Evolutionary conservation across 2,888 invertebrate genomes (phyloP).

Genomic region (Labia minor): DNA sequence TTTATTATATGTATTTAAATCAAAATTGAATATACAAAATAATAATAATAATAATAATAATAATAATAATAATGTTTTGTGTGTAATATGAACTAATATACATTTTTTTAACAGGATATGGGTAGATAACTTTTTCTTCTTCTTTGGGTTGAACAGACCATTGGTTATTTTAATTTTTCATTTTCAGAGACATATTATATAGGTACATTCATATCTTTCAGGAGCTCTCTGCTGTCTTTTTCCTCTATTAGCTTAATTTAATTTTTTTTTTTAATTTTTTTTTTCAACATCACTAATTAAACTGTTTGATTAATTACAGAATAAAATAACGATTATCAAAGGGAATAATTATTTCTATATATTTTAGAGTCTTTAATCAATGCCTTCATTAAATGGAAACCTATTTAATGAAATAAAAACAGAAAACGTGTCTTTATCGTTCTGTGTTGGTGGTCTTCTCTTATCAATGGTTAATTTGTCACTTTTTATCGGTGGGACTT

Average conservation of each 20-base stretch:
- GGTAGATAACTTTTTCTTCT: too few species aligned
- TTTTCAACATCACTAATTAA: neutral
- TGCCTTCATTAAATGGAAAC: constrained; percentile 3
- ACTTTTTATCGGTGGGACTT: neutral
- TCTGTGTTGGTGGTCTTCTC: neutral
- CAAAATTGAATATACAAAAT: too few species aligned
- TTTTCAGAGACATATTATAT: constrained; percentile 3
- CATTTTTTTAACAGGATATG: too few species aligned
- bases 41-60: too few species aligned
- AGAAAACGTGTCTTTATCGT: neutral
- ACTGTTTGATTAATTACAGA: constrained; percentile 1
- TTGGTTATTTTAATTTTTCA: neutral
- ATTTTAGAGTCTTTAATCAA: neutral
- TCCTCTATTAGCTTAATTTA: constrained; percentile 2
- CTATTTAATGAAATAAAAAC: constrained; percentile 1
- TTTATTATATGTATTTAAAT: too few species aligned
- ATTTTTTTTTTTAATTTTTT: constrained; percentile 2
- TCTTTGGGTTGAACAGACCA: neutral
- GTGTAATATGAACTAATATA: too few species aligned
- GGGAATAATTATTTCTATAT: neutral
- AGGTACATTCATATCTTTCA: neutral
- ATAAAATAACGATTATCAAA: constrained; percentile 13
- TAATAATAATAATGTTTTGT: too few species aligned
- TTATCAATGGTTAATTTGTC: neutral
- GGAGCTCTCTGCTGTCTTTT: neutral